phyloP scores from a whole-genome alignment of 1,140 invertebrate species.

The Temnothorax longispinosus region DNA sequence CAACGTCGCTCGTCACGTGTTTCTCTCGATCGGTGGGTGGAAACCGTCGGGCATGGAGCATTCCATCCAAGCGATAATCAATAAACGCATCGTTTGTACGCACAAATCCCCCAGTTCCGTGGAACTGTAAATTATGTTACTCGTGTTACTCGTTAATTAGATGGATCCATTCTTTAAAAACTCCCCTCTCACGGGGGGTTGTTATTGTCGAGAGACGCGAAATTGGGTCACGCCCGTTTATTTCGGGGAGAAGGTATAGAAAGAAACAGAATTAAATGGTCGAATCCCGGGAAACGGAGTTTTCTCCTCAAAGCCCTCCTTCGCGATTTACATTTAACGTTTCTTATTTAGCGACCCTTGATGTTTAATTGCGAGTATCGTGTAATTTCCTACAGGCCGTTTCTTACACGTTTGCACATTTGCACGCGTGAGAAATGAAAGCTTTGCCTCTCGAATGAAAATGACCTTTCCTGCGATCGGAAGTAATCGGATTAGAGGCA shows the following conservation, averaged over 20 bases:
- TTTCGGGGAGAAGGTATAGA: neutral
- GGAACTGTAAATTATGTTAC: neutral
- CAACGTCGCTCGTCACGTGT: constrained; percentile 9
- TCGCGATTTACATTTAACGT: neutral
- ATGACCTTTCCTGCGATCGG: neutral
- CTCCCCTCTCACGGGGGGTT: neutral
- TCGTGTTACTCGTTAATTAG: neutral
- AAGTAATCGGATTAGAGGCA: constrained; percentile 14
- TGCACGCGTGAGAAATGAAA: constrained; percentile 25
- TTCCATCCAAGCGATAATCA: constrained; percentile 23
- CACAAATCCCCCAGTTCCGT: neutral
- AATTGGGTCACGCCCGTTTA: neutral
- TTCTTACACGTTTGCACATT: neutral
- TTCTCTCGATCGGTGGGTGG: neutral
- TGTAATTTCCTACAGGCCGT: neutral
- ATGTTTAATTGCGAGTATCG: neutral
- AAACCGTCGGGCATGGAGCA: neutral
- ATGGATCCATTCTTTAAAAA: neutral
- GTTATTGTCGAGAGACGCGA: neutral
- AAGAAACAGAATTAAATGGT: neutral
- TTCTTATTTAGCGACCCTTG: neutral
- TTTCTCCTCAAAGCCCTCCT: neutral
- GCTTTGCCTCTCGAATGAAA: constrained; percentile 1
- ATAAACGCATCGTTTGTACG: constrained; percentile 12
- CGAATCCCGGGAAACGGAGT: neutral